Percentiles rank a stretch among this genome's conserved stretches.
phyloP scores from a whole-genome alignment of 1,140 invertebrate genomes.

The Zaprionus ornatus region DNA sequence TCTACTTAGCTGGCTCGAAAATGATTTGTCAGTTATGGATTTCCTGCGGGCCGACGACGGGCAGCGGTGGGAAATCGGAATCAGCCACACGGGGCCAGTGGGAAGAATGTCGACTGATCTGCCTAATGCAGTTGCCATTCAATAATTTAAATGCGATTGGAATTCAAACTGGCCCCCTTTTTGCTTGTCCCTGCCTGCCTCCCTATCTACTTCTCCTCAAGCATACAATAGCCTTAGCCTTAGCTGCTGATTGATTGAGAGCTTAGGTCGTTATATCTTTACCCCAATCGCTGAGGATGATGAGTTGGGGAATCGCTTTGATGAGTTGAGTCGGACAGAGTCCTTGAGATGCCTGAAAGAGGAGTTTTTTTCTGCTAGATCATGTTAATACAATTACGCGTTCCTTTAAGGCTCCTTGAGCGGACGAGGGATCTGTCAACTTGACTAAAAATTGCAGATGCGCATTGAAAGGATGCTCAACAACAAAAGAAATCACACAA shows the following conservation, averaged over 20 bases:
- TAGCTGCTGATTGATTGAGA: constrained; percentile 77
- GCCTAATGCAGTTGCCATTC: constrained; percentile 72
- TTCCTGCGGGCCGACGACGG: constrained; percentile 16
- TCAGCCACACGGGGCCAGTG: background rate
- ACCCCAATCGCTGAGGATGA: constrained; percentile 24
- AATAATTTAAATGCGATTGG: constrained; percentile 56
- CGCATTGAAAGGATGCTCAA: background rate
- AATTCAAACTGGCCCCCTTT: constrained; percentile 41
- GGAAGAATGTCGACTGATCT: constrained; percentile 31
- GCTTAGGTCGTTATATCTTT: constrained; percentile 55
- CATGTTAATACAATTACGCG: constrained; percentile 24
- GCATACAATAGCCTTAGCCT: constrained; percentile 72
- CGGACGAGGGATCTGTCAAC: constrained; percentile 13
- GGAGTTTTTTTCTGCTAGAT: constrained; percentile 34
- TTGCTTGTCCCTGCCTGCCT: background rate
- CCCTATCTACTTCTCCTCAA: background rate
- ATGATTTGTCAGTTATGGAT: constrained; percentile 68
- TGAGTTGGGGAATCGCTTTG: constrained; percentile 34
- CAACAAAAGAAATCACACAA: background rate
- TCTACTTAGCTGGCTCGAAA: constrained; percentile 49
- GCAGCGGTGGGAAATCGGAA: background rate
- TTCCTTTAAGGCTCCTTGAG: constrained; percentile 9
- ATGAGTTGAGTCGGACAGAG: constrained; percentile 20
- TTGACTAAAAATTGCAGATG: constrained; percentile 14
- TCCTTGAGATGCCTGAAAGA: constrained; percentile 37